These are phyloP conservation scores for Mesembrinibis cayennensis DNA, from an alignment of 2,113 vertebrate species.

Conservation along the genomic window DNA sequence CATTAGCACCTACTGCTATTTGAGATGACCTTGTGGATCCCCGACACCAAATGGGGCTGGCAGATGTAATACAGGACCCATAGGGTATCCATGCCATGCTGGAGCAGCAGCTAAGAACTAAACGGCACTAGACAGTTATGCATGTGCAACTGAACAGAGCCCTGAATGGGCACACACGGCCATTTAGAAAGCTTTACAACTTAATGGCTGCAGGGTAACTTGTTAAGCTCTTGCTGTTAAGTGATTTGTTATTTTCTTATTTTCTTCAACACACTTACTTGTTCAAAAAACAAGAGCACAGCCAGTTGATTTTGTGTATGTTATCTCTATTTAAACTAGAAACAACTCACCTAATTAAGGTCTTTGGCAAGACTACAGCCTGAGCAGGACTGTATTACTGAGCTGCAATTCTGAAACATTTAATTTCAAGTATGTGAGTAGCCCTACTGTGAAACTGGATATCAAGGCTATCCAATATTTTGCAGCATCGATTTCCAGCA, in stretches of 20 bases:
- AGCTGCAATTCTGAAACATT: background rate
- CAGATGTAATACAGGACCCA: background rate
- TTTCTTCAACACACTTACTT: background rate
- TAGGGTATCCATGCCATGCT: background rate
- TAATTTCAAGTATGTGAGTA: background rate
- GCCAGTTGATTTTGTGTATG: background rate
- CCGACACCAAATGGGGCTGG: accelerated
- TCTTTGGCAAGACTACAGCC: background rate
- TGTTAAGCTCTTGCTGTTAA: background rate
- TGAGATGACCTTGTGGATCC: background rate
- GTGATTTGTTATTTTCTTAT: background rate
- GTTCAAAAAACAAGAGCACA: background rate
- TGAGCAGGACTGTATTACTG: background rate
- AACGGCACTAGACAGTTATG: background rate
- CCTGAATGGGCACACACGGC: background rate
- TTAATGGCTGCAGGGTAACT: background rate
- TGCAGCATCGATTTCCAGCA: background rate
- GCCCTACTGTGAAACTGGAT: background rate
- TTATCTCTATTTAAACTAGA: background rate
- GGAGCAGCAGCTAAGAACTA: background rate
- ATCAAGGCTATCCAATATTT: background rate
- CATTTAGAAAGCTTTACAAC: background rate
- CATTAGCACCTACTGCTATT: background rate
- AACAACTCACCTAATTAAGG: background rate
- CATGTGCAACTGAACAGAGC: background rate